phyloP scores from a whole-genome alignment of 1,140 invertebrate species.

The Melanaphis sacchari region DNA sequence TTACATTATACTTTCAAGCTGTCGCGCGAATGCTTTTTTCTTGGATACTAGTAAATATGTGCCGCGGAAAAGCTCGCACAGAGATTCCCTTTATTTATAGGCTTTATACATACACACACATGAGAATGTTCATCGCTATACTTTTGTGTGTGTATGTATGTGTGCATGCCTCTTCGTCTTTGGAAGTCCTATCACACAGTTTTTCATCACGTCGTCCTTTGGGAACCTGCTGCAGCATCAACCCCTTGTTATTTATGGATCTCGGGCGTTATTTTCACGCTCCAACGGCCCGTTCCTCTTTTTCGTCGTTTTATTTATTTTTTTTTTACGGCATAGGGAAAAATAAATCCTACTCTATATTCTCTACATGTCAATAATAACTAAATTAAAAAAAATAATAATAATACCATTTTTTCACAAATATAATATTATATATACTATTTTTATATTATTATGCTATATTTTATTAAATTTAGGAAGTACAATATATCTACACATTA shows the following conservation, averaged over 20 bases:
- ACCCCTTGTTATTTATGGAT: slow-evolving; percentile 58
- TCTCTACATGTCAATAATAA: slow-evolving; percentile 46
- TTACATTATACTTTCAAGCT: neutral
- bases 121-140: slow-evolving; percentile 5
- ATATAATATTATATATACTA: neutral
- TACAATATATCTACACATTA: no score
- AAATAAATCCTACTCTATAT: slow-evolving; percentile 50
- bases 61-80: slow-evolving; percentile 39
- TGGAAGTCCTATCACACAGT: slow-evolving; percentile 58
- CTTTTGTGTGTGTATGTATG: neutral
- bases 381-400: slow-evolving; percentile 40
- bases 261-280: slow-evolving; percentile 56
- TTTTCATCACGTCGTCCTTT: slow-evolving; percentile 58
- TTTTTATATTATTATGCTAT: no score
- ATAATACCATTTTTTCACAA: neutral
- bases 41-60: slow-evolving; percentile 20
- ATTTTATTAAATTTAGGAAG: no score
- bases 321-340: slow-evolving; percentile 28
- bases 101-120: neutral
- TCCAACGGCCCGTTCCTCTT: slow-evolving; percentile 31
- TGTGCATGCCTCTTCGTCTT: slow-evolving; percentile 47
- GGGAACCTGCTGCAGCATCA: slow-evolving; percentile 55
- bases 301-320: slow-evolving; percentile 54
- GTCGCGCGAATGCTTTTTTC: neutral
- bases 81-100: slow-evolving; percentile 52